These are phyloP conservation scores for Platypus cylindrus DNA, from an alignment of 2,888 invertebrate species.

Conservation along the genomic window DNA sequence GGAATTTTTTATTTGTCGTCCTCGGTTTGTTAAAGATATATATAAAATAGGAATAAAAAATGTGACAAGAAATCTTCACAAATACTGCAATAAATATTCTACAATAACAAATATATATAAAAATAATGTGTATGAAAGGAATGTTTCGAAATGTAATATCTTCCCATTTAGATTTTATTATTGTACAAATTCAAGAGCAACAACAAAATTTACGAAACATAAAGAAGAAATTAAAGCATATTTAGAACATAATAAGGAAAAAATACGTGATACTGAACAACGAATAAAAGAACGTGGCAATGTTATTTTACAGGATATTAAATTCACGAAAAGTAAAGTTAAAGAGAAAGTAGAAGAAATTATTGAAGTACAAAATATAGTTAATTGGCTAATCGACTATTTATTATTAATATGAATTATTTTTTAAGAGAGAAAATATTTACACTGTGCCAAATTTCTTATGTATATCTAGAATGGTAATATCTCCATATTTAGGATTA, in stretches of 20 bases:
- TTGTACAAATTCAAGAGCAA: constrained; percentile 6
- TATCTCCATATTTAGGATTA: constrained; percentile 83
- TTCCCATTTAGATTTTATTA: constrained; percentile 1
- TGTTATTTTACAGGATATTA: constrained; percentile 54
- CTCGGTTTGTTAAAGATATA: background rate
- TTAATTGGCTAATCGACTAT: background rate
- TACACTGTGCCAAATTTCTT: constrained; percentile 88
- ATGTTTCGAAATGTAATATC: too few relatives aligned
- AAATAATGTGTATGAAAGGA: too few relatives aligned
- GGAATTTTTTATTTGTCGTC: constrained; percentile 2
- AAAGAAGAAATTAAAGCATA: constrained; percentile 25
- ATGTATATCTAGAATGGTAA: constrained; percentile 69
- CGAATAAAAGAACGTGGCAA: constrained; percentile 47
- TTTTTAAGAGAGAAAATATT: constrained; percentile 63
- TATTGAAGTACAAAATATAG: constrained; percentile 44
- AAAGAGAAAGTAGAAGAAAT: constrained; percentile 62
- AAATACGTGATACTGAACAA: constrained; percentile 45
- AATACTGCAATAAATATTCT: background rate
- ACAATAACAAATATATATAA: background rate
- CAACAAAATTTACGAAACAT: constrained; percentile 8
- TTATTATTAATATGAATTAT: constrained; percentile 3
- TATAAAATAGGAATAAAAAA: constrained; percentile 1
- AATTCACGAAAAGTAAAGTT: constrained; percentile 56
- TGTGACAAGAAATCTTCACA: background rate
- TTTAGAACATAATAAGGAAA: constrained; percentile 48